These are phyloP conservation scores for Subacronicta megacephala DNA, from an alignment of 2,888 invertebrate genomes.

Conservation along the genomic window DNA sequence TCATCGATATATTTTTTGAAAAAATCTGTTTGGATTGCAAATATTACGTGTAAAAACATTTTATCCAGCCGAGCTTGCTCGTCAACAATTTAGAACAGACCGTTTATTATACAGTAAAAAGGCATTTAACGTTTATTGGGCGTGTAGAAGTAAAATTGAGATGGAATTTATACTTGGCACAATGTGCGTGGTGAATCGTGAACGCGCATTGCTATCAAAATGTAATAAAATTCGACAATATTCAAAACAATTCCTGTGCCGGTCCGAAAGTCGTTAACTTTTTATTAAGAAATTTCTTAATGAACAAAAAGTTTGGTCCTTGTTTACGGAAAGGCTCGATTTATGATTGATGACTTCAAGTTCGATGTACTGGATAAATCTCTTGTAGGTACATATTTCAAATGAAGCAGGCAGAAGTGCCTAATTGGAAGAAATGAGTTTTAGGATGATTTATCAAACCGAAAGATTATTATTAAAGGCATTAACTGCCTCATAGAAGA, in stretches of 20 bases:
- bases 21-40: slow-evolving; percentile 1
- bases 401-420: no score
- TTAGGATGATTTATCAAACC: no score
- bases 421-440: no score
- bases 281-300: slow-evolving; percentile 40
- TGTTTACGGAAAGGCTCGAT: slow-evolving; percentile 37
- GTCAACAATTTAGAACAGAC: slow-evolving; percentile 31
- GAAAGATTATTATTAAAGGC: no score
- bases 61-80: slow-evolving; percentile 18
- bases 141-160: slow-evolving; percentile 3
- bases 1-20: slow-evolving; percentile 18
- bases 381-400: no score
- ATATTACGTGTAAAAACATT: slow-evolving; percentile 33
- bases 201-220: slow-evolving; percentile 44
- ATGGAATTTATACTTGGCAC: slow-evolving; percentile 17
- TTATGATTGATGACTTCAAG: slow-evolving; percentile 55
- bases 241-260: slow-evolving; percentile 20
- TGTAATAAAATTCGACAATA: slow-evolving; percentile 41
- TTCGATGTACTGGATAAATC: slow-evolving; percentile 39
- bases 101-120: slow-evolving; percentile 22
- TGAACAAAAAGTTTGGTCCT: slow-evolving; percentile 48
- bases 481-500: no score
- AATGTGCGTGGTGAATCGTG: slow-evolving; percentile 28
- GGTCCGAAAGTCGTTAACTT: slow-evolving; percentile 41
- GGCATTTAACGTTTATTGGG: slow-evolving; percentile 12